Conservation (phyloP, 2,888 invertebrate species). For the Tridacna gigas region DNA sequence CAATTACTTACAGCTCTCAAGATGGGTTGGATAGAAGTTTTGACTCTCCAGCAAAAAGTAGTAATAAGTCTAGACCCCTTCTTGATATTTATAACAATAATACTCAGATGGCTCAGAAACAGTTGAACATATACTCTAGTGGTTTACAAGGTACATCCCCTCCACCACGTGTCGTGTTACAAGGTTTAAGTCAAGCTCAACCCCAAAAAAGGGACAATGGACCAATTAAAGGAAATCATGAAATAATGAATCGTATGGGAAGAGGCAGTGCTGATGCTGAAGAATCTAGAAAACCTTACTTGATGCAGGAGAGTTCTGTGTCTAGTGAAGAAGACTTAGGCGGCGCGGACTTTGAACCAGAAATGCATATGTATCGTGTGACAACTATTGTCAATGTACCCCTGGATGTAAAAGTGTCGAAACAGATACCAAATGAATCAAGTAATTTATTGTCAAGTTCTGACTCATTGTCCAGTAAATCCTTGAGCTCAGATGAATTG, state of each 20-base stretch:
- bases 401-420: conserved; percentile 42
- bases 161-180: conserved; percentile 75
- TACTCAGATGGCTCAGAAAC: conserved; percentile 65
- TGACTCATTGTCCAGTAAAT: conserved; percentile 46
- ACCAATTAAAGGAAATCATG: conserved; percentile 73
- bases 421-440: conserved; percentile 40
- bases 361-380: conserved; percentile 40
- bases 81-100: conserved; percentile 62
- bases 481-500: conserved; percentile 41
- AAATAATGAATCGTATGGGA: conserved; percentile 66
- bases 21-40: conserved; percentile 49
- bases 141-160: conserved; percentile 72
- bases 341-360: conserved; percentile 48
- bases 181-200: conserved; percentile 61
- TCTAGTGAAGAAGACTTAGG: conserved; percentile 57
- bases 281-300: conserved; percentile 47
- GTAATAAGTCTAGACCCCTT: conserved; percentile 40
- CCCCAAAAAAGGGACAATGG: conserved; percentile 50
- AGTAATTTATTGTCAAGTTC: conserved; percentile 30
- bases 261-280: conserved; percentile 55
- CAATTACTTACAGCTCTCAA: conserved; percentile 60
- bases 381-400: conserved; percentile 52
- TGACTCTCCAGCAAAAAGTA: conserved; percentile 14
- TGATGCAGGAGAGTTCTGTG: conserved; percentile 59
- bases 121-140: conserved; percentile 65